Conservation (phyloP, 2,797 vertebrate species). For the Argya squamiceps region DNA sequence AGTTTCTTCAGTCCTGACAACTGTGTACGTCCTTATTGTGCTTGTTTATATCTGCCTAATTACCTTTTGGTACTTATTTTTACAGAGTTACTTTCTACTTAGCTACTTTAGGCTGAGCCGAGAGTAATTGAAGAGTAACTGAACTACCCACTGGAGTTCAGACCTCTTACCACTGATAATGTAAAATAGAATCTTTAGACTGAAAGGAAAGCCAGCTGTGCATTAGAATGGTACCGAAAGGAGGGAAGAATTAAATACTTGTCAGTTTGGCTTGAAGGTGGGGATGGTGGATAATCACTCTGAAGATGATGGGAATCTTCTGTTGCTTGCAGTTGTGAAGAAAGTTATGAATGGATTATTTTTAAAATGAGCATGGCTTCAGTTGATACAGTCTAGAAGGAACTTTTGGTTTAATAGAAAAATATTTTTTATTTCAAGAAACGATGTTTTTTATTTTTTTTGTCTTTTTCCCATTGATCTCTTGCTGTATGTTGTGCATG, state of each 20-base stretch:
- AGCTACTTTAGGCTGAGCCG: background rate
- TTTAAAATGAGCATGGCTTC: background rate
- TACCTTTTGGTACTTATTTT: background rate
- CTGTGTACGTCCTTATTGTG: accelerated
- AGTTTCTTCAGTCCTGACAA: background rate
- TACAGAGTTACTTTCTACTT: background rate
- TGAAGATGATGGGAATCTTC: background rate
- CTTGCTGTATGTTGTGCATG: background rate
- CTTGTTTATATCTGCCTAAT: background rate
- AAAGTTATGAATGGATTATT: background rate
- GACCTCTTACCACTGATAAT: background rate
- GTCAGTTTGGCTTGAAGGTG: background rate
- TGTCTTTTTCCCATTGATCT: background rate
- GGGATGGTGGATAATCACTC: background rate
- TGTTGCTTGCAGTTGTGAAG: background rate
- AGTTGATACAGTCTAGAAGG: background rate
- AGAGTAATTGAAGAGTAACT: background rate
- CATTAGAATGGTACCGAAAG: background rate
- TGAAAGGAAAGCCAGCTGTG: background rate
- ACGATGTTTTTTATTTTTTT: background rate
- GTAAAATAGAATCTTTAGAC: background rate
- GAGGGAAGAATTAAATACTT: background rate
- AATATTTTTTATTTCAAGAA: background rate
- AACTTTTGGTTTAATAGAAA: background rate
- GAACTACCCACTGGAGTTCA: background rate